Conservation (phyloP, 2,888 invertebrate genomes). For the Lasioglossum leucozonium region DNA sequence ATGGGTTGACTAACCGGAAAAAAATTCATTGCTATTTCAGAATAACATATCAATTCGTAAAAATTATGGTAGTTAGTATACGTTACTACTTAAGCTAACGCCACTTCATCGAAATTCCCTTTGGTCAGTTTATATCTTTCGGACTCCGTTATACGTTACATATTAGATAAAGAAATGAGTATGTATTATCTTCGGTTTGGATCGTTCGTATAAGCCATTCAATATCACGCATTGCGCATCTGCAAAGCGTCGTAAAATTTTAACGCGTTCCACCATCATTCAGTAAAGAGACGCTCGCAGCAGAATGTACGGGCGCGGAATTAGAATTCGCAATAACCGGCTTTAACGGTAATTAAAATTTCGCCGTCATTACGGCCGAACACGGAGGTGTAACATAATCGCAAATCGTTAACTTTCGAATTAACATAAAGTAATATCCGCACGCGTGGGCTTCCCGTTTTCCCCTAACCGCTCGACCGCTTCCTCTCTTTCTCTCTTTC, state of each 20-base stretch:
- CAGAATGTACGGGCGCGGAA: background rate
- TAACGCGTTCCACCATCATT: constrained; percentile 4
- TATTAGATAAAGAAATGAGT: background rate
- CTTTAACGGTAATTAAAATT: constrained; percentile 49
- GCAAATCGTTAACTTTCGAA: constrained; percentile 23
- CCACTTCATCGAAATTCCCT: too few relatives aligned
- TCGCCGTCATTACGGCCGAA: constrained; percentile 23
- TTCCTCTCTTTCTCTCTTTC: background rate
- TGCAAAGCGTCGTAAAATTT: constrained; percentile 2
- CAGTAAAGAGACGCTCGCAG: constrained; percentile 4
- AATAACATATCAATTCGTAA: too few relatives aligned
- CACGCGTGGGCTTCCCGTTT: background rate
- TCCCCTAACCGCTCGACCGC: background rate
- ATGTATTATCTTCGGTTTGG: background rate
- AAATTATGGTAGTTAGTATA: too few relatives aligned
- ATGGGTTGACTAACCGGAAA: too few relatives aligned
- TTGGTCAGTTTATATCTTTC: too few relatives aligned
- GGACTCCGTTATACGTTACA: background rate
- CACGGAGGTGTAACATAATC: constrained; percentile 15
- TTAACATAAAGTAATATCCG: constrained; percentile 47
- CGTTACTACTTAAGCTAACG: too few relatives aligned
- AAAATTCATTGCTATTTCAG: too few relatives aligned
- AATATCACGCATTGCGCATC: background rate
- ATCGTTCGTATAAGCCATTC: background rate
- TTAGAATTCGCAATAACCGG: constrained; percentile 46